Evolutionary conservation across 1,140 invertebrate genomes (phyloP), one percentile per base, ranked within the genome.

Genomic region (Notospermus geniculatus): DNA sequence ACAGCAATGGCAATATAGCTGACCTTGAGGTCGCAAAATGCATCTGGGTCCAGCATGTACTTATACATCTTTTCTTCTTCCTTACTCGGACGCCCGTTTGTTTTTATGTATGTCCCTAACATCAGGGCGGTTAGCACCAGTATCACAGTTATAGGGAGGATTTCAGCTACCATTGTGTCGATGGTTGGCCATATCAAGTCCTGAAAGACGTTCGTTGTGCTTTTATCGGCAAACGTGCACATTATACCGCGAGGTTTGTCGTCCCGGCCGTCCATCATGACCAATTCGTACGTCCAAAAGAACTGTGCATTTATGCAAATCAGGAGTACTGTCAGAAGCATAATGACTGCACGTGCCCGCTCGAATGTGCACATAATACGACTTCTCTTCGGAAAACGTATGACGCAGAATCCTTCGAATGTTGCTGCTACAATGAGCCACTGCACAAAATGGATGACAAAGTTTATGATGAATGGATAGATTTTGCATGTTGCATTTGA

Each of bases 361-460:
- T 78, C 74, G 0, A 69, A 53, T 2, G 72, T 77, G 62, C 79
- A 80, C 63, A 78, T 69, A 11, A 54, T 53, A 54, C 76, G 74
- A 17, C 73, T 74, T 29, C 63, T 60, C 7, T 68, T 57, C 25
- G 80, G 78, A 52, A 65, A 68, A 11, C 60, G 56, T 5, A 75
- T 63, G n/a, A 72, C 68, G 46, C 79, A 73, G 30, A 71, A 65
- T 25, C 74, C 62, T 57, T 82, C 80, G 7, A 74, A 67, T 2
- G 70, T 64, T n/a, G 71, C 69, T 2, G 75, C 75, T 22, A 79
- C 79, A n/a, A 71, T 66, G 5, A 79, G 59, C 80, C 80, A 82
- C 1, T 71, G 66, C 17, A 63, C 60, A 50, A 78, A 63, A 52
- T 76, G 74, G 5, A 71, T 30, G 9, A 75, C 57, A 23, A 77